Percentiles rank a stretch among this genome's conserved stretches.
phyloP scores from a whole-genome alignment of 2,797 vertebrate genomes.

The Cyprinodon diabolis region DNA sequence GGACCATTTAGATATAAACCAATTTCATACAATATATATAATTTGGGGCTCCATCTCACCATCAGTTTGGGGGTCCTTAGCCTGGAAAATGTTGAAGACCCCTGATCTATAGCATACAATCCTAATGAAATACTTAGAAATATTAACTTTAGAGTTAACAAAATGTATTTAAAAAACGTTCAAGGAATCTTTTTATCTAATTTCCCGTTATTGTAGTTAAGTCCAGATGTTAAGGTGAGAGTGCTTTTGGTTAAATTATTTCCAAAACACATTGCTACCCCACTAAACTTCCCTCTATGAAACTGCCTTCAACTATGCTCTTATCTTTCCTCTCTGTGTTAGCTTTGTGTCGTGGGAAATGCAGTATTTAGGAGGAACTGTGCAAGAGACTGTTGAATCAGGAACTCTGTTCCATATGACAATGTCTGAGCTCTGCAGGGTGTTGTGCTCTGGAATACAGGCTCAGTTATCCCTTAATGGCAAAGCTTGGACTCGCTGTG shows the following conservation, averaged over 20 bases:
- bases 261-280: constrained; percentile 39
- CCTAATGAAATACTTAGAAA: background rate
- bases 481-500: constrained; percentile 47
- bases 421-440: constrained; percentile 64
- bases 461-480: constrained; percentile 54
- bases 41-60: too few relatives aligned
- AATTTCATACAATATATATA: too few relatives aligned
- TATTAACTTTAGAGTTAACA: background rate
- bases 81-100: too few relatives aligned
- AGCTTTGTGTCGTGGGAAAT: constrained; percentile 53
- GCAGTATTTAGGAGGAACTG: constrained; percentile 65
- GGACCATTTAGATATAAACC: too few relatives aligned
- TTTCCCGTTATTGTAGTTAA: constrained; percentile 21
- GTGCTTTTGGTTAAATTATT: constrained; percentile 48
- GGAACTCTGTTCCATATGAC: constrained; percentile 71
- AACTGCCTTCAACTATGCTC: constrained; percentile 46
- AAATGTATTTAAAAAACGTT: background rate
- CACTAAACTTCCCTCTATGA: constrained; percentile 47
- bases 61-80: too few relatives aligned
- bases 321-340: constrained; percentile 52
- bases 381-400: constrained; percentile 62
- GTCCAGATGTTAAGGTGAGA: constrained; percentile 49
- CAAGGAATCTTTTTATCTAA: background rate
- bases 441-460: constrained; percentile 59
- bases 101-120: too few relatives aligned